These are phyloP conservation scores for Sarcophaga rosellei DNA, from an alignment of 2,888 invertebrate species.

Conservation along the genomic window DNA sequence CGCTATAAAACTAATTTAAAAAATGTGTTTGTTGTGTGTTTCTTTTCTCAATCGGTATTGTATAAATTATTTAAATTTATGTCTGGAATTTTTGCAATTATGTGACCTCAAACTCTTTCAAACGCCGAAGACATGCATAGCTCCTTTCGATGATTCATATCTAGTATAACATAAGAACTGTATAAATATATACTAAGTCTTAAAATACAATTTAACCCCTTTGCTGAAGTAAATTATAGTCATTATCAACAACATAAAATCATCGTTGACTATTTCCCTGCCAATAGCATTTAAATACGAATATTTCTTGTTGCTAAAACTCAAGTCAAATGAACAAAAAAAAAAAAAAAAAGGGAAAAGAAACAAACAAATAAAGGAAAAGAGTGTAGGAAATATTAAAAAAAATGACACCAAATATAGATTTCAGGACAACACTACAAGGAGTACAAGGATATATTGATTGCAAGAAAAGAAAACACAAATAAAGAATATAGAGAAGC, in stretches of 20 bases:
- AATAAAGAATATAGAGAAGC: slow-evolving; percentile 38
- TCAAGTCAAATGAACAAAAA: slow-evolving; percentile 6
- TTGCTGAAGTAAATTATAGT: slow-evolving; percentile 4
- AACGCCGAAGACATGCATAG: neutral
- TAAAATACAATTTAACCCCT: neutral
- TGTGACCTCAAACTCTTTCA: neutral
- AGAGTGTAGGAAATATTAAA: neutral
- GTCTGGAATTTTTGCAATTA: neutral
- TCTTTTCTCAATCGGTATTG: neutral
- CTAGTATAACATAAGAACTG: neutral
- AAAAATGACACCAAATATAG: neutral
- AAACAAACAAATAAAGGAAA: neutral
- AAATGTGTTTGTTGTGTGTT: neutral
- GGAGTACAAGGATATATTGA: slow-evolving; percentile 41
- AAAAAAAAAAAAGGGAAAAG: slow-evolving; percentile 7
- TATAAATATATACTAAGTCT: neutral
- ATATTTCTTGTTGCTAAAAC: neutral
- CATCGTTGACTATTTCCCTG: slow-evolving; percentile 24
- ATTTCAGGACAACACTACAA: neutral
- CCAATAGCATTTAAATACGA: slow-evolving; percentile 10
- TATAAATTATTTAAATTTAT: neutral
- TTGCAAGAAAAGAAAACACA: slow-evolving; percentile 34
- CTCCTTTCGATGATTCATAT: slow-evolving; percentile 8
- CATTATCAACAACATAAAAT: slow-evolving; percentile 6
- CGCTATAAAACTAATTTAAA: too few relatives aligned